Percentiles rank a stretch among this genome's conserved stretches.
phyloP scores from a whole-genome alignment of 2,797 vertebrate species.

The Cossypha polioptera region DNA sequence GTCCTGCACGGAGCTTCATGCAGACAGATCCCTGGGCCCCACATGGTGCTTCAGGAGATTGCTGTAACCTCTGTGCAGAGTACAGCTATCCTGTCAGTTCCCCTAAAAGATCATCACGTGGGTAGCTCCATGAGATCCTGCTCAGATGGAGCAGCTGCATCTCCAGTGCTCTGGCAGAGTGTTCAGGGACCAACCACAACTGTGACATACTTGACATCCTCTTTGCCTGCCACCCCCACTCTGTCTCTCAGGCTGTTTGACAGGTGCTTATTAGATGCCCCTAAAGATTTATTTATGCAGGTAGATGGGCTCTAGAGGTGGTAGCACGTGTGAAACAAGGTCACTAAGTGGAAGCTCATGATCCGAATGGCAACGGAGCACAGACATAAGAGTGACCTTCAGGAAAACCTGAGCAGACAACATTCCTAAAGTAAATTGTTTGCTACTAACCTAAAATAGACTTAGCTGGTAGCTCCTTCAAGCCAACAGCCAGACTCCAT shows the following conservation, averaged over 20 bases:
- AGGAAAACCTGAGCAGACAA: not conserved
- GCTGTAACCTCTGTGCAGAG: not conserved
- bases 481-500: not conserved
- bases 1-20: not conserved
- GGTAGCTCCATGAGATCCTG: not conserved
- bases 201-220: not conserved
- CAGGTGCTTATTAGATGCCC: not conserved
- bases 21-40: not conserved
- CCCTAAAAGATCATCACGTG: accelerated
- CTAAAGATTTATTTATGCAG: not conserved
- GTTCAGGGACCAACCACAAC: not conserved
- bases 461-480: not conserved
- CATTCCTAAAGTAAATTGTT: not conserved
- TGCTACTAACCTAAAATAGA: not conserved
- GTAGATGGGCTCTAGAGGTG: not conserved
- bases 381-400: not conserved
- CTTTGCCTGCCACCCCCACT: not conserved
- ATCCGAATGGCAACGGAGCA: not conserved
- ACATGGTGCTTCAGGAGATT: not conserved
- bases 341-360: not conserved
- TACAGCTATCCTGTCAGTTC: not conserved
- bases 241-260: not conserved
- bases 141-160: not conserved
- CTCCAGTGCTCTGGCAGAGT: not conserved
- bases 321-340: not conserved